Base-by-base conservation (phyloP, 2,888 invertebrate species). In the Drosophila recens region DNA sequence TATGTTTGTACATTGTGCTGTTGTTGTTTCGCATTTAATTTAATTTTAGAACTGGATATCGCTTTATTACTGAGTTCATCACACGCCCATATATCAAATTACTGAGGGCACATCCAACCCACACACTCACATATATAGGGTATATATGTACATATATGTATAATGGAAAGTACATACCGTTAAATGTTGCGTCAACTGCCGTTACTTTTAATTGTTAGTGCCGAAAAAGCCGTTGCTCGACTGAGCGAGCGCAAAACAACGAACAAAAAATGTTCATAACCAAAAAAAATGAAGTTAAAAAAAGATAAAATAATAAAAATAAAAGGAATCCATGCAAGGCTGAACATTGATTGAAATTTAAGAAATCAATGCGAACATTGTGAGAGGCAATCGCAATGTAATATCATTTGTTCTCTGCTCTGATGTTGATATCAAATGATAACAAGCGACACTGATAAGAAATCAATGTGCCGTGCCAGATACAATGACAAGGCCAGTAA, bases 201-300 rank as follows among this genome's bases (percentile, higher is more conserved):
- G 89, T 84, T 84, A 72, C 58, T 79, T 87, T 84, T 84, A 84
- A 84, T 85, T 89, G 89, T 87, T 87, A 87, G 69, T 82, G 61
- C 82, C 67, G 27, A 85, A 87, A 78, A 72, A 46, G 67, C 62
- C 59, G 64, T 52, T 62, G 67, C 52, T 67, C 79, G 57, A 84
- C 89, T 75, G 79, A 67, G n/a, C n/a, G n/a, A n/a, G 30, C 64
- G n/a, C 57, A 49, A 43, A 38, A 34, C 8, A 42, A n/a, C 38
- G 40, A 40, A 34, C 27, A 49, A 46, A 48, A 48, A 59, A 43
- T 33, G 38, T 53, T 51, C 40, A 63, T 36, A 53, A 34, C 61
- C 42, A 48, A 40, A 52, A 45, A n/a, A 49, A 45, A 46, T 6
- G 4, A 23, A 34, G 20, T 56, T 42, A 36, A 30, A 49, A 48